These are phyloP conservation scores for Agriotes lineatus DNA, from an alignment of 2,888 invertebrate genomes.

Conservation along the genomic window DNA sequence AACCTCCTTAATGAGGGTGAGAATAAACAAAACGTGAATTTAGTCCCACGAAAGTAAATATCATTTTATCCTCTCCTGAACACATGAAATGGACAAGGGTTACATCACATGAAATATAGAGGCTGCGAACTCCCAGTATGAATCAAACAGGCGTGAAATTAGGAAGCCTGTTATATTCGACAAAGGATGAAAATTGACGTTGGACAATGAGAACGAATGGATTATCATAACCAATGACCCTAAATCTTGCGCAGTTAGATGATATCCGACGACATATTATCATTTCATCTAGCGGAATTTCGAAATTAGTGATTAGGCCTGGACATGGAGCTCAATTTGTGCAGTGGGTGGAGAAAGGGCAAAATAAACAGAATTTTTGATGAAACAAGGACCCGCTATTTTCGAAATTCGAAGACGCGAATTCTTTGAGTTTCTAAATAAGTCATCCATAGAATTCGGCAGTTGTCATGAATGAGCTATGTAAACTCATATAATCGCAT, in stretches of 20 bases:
- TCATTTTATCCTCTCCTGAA: conserved; percentile 11
- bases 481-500: background rate
- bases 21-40: conserved; percentile 16
- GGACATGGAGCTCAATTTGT: no score
- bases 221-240: conserved; percentile 20
- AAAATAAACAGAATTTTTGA: background rate
- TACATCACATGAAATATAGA: conserved; percentile 31
- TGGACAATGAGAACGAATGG: conserved; percentile 29
- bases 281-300: background rate
- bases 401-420: background rate
- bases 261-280: background rate
- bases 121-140: conserved; percentile 23
- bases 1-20: conserved; percentile 15
- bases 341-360: background rate
- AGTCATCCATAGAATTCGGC: background rate
- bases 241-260: background rate
- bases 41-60: conserved; percentile 18
- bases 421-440: background rate
- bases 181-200: conserved; percentile 36
- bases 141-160: conserved; percentile 41
- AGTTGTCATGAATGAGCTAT: conserved; percentile 4
- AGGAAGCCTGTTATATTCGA: conserved; percentile 26
- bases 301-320: no score
- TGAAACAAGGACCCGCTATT: background rate
- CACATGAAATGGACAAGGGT: conserved; percentile 22